Percentiles rank a stretch among this genome's conserved stretches.
phyloP scores from a whole-genome alignment of 2,113 vertebrate species.

The Prionailurus bengalensis region DNA sequence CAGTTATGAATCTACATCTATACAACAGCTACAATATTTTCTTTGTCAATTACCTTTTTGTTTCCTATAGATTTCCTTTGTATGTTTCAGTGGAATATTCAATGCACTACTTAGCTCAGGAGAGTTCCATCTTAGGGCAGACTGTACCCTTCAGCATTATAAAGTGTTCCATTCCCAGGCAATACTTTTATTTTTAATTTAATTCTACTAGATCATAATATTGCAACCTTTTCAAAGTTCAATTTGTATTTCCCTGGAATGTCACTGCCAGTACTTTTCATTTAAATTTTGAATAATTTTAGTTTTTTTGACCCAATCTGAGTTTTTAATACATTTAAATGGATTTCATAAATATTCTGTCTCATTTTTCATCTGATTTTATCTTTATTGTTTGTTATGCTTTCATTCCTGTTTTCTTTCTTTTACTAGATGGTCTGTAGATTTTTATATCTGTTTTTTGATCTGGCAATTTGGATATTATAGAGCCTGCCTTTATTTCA shows the following conservation, averaged over 20 bases:
- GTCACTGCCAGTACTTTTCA: background rate
- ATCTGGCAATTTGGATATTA: background rate
- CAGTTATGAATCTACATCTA: background rate
- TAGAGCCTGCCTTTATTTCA: background rate
- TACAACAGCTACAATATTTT: background rate
- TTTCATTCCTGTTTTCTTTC: slow-evolving; percentile 1
- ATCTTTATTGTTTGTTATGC: background rate
- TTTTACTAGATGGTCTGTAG: background rate
- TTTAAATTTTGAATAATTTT: slow-evolving; percentile 11
- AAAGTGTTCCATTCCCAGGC: background rate
- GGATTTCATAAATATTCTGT: background rate
- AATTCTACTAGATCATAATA: background rate
- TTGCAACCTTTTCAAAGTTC: background rate
- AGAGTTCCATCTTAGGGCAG: background rate
- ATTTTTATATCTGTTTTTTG: background rate
- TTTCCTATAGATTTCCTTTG: background rate
- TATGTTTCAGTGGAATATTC: background rate
- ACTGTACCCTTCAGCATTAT: background rate
- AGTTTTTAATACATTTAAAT: background rate
- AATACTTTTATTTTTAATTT: background rate
- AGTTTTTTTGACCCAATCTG: background rate
- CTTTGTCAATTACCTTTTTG: background rate
- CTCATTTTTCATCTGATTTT: slow-evolving; percentile 28
- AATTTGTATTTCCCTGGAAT: background rate
- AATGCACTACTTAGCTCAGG: background rate